Evolutionary conservation across 2,113 vertebrate genomes (phyloP).

Genomic region (Ochotona princeps): DNA sequence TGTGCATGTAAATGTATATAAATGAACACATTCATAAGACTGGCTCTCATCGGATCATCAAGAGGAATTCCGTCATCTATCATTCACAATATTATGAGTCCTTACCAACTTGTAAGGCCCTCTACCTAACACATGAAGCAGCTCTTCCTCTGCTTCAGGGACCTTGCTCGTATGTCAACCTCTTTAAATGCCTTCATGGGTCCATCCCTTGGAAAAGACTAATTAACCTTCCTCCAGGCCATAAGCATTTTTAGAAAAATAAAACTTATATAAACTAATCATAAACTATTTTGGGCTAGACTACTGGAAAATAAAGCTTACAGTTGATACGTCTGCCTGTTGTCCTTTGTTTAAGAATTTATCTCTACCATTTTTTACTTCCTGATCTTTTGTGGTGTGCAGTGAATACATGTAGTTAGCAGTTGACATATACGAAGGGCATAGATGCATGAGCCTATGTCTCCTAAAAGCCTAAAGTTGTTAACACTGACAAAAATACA

Average conservation of each 20-base stretch:
- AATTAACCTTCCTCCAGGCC: not conserved
- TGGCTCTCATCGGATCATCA: not conserved
- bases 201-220: not conserved
- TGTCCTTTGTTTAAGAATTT: slow-evolving; percentile 30
- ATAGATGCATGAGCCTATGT: not conserved
- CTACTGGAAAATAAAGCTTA: not conserved
- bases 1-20: too few species aligned
- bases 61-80: not conserved
- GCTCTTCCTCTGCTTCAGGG: not conserved
- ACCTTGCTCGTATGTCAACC: not conserved
- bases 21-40: not conserved
- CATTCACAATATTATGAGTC: slow-evolving; percentile 16
- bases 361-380: slow-evolving; percentile 10
- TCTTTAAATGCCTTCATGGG: not conserved
- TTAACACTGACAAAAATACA: not conserved
- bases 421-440: not conserved
- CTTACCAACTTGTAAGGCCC: not conserved
- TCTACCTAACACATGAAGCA: not conserved
- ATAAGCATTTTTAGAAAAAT: not conserved
- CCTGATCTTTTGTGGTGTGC: not conserved
- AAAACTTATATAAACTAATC: not conserved
- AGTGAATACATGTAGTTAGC: not conserved
- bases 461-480: not conserved
- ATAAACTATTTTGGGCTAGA: slow-evolving; percentile 24
- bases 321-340: not conserved